Evolutionary conservation across 1,140 invertebrate species (phyloP).

Genomic region (Neodiprion fabricii): DNA sequence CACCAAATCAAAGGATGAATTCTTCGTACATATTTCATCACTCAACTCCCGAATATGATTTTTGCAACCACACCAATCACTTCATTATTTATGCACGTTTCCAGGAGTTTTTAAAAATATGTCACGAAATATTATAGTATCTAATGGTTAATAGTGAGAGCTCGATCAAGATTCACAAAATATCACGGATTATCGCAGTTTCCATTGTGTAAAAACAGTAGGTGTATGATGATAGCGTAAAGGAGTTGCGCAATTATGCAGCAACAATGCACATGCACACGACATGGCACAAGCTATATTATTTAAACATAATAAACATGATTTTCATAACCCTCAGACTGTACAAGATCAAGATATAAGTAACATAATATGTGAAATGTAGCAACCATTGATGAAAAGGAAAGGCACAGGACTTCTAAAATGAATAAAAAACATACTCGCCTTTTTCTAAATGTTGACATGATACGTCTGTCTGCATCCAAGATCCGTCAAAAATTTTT

Average conservation of each 20-base stretch:
- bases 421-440: not conserved
- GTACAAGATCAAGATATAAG: not conserved
- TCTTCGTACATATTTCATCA: not conserved
- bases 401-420: not conserved
- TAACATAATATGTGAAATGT: not conserved
- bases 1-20: not conserved
- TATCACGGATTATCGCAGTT: no score
- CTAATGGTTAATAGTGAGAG: no score
- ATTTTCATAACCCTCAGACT: not conserved
- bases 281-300: not conserved
- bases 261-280: not conserved
- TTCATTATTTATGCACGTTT: no score
- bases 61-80: not conserved
- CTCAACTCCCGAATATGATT: not conserved
- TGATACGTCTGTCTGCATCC: no score
- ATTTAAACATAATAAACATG: not conserved
- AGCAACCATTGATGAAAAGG: not conserved
- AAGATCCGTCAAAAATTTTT: no score
- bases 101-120: no score
- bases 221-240: not conserved
- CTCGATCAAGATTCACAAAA: no score
- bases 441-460: not conserved
- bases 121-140: no score
- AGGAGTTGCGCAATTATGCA: not conserved
- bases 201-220: no score